These are phyloP conservation scores for Aethina tumida DNA, from an alignment of 1,140 invertebrate species.

Conservation along the genomic window DNA sequence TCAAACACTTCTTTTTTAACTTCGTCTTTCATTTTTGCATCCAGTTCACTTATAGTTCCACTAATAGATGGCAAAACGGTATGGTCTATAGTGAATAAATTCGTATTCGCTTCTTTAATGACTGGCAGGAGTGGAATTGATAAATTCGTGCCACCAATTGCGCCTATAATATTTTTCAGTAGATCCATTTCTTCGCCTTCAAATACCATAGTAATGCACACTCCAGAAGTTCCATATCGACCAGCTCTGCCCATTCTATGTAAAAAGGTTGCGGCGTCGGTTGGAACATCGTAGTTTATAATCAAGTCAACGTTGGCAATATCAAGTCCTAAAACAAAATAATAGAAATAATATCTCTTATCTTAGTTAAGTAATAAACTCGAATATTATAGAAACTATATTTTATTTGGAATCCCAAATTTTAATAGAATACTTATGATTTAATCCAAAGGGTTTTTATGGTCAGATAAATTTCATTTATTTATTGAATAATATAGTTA, in stretches of 20 bases:
- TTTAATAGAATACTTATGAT: no score
- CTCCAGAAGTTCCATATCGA: constrained; percentile 71
- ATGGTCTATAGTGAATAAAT: constrained; percentile 36
- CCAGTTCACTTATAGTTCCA: no score
- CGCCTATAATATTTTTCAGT: constrained; percentile 46
- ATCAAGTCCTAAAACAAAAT: no score
- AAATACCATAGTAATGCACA: constrained; percentile 56
- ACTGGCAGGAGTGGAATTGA: constrained; percentile 39
- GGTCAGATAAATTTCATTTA: no score
- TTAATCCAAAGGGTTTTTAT: no score
- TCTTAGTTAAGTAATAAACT: no score
- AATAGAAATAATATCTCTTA: no score
- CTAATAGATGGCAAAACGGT: constrained; percentile 23
- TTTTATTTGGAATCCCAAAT: no score
- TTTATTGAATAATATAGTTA: no score
- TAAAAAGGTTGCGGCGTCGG: constrained; percentile 78
- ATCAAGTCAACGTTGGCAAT: constrained; percentile 86
- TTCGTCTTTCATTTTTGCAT: constrained; percentile 1
- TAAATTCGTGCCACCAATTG: constrained; percentile 40
- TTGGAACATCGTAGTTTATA: constrained; percentile 84
- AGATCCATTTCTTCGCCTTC: constrained; percentile 45
- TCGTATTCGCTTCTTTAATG: constrained; percentile 24
- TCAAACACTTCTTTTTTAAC: constrained; percentile 8
- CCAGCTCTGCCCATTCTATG: constrained; percentile 93
- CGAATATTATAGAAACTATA: no score